A percentile compares a stretch with the other conserved stretches of the same genome.
Conservation (phyloP, 2,113 vertebrate genomes). For the Colius striatus region DNA sequence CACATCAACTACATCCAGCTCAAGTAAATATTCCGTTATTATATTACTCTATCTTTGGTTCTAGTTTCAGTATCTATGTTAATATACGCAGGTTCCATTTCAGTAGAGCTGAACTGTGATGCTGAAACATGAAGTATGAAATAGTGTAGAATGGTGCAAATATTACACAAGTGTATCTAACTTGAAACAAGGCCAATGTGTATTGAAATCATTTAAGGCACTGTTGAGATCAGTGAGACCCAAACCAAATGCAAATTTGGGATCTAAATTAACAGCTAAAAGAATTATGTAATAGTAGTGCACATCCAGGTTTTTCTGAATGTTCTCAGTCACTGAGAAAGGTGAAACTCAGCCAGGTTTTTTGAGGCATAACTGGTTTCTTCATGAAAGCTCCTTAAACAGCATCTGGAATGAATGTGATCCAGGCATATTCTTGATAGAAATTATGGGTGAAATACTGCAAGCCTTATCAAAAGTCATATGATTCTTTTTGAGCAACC, state of each 20-base stretch:
- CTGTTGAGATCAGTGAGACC: neutral
- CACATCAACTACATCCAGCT: neutral
- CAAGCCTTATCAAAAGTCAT: neutral
- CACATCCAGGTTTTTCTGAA: neutral
- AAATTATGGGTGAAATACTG: neutral
- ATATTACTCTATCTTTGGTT: neutral
- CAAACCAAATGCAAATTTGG: neutral
- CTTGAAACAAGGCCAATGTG: neutral
- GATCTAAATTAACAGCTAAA: neutral
- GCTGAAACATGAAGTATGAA: neutral
- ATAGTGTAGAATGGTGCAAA: neutral
- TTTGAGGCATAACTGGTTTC: neutral
- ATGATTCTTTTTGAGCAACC: neutral
- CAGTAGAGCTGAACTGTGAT: neutral
- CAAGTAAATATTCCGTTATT: neutral
- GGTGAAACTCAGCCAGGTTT: neutral
- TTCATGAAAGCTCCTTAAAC: neutral
- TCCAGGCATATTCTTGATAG: neutral
- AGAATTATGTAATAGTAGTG: neutral
- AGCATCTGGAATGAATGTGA: neutral
- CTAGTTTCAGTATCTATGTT: neutral
- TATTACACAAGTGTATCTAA: neutral
- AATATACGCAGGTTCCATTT: neutral
- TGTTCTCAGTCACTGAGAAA: neutral
- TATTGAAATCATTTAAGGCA: neutral